These are phyloP conservation scores for Parazoanthus darwini DNA, from an alignment of 92 coral and sea anemone species.

Conservation along the genomic window DNA sequence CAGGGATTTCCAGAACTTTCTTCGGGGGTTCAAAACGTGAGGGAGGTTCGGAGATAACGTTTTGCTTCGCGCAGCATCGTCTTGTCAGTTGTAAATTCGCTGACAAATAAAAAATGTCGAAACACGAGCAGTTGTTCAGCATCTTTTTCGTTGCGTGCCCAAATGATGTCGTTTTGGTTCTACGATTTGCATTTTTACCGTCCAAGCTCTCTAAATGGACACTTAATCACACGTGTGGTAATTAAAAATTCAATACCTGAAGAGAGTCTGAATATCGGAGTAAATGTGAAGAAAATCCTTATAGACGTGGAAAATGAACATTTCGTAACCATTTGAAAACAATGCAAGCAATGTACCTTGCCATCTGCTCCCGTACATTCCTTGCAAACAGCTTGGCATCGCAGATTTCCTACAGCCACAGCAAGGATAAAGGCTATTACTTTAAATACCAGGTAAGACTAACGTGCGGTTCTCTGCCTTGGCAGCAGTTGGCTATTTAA, in stretches of 20 bases:
- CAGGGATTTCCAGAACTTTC: neutral
- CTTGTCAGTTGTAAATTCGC: neutral
- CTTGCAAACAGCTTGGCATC: conserved; percentile 85
- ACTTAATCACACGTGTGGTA: neutral
- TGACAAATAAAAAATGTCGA: neutral
- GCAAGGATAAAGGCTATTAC: neutral
- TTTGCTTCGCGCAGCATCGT: neutral
- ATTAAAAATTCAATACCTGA: neutral
- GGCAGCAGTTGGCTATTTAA: neutral
- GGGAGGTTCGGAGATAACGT: neutral
- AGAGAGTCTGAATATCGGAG: too few species aligned
- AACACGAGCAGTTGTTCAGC: neutral
- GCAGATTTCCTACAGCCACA: conserved; percentile 52
- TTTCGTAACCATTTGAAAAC: neutral
- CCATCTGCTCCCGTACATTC: conserved; percentile 72
- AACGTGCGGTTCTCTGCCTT: neutral
- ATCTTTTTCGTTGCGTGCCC: neutral
- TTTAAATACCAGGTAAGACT: neutral
- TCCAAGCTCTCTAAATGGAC: neutral
- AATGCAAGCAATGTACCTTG: conserved; percentile 57
- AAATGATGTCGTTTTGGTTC: too few species aligned
- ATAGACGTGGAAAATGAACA: neutral
- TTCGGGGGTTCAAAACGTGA: neutral
- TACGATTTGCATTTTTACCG: neutral
- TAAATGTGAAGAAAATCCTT: neutral